Evolutionary conservation across 2,797 vertebrate genomes (phyloP), one percentile per base, ranked within the genome.

Genomic region (Rallus crepitans): DNA sequence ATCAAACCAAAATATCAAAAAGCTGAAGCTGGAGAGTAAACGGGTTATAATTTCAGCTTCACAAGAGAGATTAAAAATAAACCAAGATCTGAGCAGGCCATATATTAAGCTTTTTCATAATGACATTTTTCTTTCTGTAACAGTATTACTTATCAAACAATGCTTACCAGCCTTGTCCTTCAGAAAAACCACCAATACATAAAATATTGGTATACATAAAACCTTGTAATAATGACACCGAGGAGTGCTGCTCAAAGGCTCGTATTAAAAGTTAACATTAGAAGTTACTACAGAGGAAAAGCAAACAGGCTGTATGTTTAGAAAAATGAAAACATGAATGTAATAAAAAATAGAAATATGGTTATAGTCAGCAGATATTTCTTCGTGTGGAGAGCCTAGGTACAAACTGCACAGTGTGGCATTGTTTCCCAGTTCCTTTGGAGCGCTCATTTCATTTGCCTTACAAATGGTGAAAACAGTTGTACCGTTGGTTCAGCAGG

Each of bases 1-100:
- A 97, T 87, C 24, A 95, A 97, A 96, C 48, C 81, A 82, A 83
- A 89, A 60, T 24, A 84, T 55, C 70, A 93, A 47, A 76, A 92
- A 69, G 48, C 37, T 4, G 19, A 50, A 90, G 24, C 21, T 1
- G 0, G 64, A 63, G 30, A 73, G 45, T 28, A 63, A 73, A 50
- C 14, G 56, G 30, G 52, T 82, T 52, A 9, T 45, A 35, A 56
- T 69, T 83, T 57, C 73, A 70, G 50, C 52, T 76, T 39, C 27
- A 11, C 23, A 72, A 68, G 33, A 65, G 20, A 14, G 12, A 27
- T 70, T 48, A 40, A 72, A 66, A 35, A 50, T 27, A 33, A 70
- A 23, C 1, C 37, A 79, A 61, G 27, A 93, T 88, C 6, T 16
- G 12, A 55, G 47, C 1, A 76, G 65, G 13, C 63, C 15, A 35